A percentile compares a stretch with the other conserved stretches of the same genome.
These are phyloP conservation scores for Chironomus tentans DNA, from an alignment of 2,888 invertebrate genomes.

Conservation along the genomic window DNA sequence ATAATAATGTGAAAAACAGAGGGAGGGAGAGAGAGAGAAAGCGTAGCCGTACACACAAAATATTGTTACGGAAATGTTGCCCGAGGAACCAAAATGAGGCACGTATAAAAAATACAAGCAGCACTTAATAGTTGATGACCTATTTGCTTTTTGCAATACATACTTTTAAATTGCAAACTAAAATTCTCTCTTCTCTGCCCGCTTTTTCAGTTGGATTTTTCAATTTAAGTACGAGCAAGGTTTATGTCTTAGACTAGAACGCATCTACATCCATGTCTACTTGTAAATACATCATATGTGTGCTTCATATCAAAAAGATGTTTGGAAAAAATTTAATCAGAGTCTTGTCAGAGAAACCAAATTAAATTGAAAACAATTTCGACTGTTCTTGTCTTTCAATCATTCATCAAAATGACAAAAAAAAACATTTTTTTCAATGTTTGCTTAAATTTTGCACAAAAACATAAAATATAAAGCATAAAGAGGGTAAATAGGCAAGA, in stretches of 20 bases:
- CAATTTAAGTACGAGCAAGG: too few species aligned
- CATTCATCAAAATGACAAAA: neutral
- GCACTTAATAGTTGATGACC: neutral
- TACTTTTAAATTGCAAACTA: neutral
- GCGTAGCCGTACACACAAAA: neutral
- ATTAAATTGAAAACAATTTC: too few species aligned
- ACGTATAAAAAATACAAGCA: neutral
- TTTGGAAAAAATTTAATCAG: too few species aligned
- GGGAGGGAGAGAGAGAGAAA: neutral
- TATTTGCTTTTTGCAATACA: neutral
- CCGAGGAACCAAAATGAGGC: constrained; percentile 1
- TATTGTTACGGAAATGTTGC: neutral
- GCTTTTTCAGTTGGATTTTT: neutral
- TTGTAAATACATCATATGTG: too few species aligned
- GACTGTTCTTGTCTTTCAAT: too few species aligned
- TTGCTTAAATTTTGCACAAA: neutral
- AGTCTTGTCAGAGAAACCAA: too few species aligned
- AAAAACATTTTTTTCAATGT: neutral
- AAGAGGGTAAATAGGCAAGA: neutral
- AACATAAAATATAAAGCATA: neutral
- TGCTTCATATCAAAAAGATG: too few species aligned
- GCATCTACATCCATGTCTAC: too few species aligned
- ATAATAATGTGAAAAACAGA: neutral
- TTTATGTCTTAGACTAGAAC: too few species aligned
- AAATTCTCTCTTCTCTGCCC: neutral